Base-by-base conservation (phyloP, 2,888 invertebrate species). In the Dolichopus griseipennis region DNA sequence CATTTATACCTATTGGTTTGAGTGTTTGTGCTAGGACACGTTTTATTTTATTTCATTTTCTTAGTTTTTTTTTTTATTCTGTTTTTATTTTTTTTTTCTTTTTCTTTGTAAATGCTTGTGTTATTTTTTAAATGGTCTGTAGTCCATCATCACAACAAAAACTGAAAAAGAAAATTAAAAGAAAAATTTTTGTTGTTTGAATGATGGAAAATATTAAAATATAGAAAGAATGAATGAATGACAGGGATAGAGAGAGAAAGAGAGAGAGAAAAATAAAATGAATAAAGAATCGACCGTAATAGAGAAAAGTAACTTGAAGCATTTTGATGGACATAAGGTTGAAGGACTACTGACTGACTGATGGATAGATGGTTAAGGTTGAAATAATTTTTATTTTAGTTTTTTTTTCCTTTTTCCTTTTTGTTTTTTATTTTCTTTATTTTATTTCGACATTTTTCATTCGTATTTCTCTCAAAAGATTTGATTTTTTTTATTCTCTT, bases 291-390 rank as follows among this genome's bases (percentile, higher is more conserved):
- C 52, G 52, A 52, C 52, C 52, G 52, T 52, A 27, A 27, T 27
- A 27, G 27, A 27, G 27, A 27, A 27, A 27, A 27, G 27, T 27
- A 52, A 52, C 52, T 52, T 52, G 52, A 52, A 52, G 52, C 52
- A n/a, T 52, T 52, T 52, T 52, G 52, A 52, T 52, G 52, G 52
- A 52, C 52, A 52, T 52, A 52, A 52, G 52, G 52, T 52, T 52
- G 52, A 52, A 52, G 52, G 52, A 52, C 52, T 52, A 52, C 52
- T 52, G 52, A 52, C 15, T 9, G 52, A 52, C 52, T 52, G 52
- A 52, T 52, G 52, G 52, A 52, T 52, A 52, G 52, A 52, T 52
- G 52, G 52, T 52, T 52, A 52, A 52, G 52, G 52, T 52, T 52
- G 52, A 52, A 52, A 52, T 52, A 18, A 9, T 43, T 43, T 15